Conservation (phyloP, 2,888 invertebrate species). For the Colostygia pectinataria region DNA sequence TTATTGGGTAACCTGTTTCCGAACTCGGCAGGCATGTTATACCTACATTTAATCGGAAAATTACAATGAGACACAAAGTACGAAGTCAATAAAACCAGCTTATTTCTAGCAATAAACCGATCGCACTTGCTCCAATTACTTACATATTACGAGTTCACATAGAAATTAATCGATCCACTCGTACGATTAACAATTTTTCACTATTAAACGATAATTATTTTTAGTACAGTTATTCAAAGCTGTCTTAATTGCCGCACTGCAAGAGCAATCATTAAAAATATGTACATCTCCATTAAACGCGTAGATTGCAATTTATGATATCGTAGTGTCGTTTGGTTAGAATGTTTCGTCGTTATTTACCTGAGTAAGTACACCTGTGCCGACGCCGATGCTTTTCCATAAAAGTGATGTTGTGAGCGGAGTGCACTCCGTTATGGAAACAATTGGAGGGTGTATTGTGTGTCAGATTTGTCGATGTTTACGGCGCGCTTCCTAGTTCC, state of each 20-base stretch:
- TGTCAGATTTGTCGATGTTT: slow-evolving; percentile 66
- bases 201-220: slow-evolving; percentile 23
- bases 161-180: slow-evolving; percentile 26
- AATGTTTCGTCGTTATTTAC: slow-evolving; percentile 26
- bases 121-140: slow-evolving; percentile 20
- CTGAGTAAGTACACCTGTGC: slow-evolving; percentile 15
- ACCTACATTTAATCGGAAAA: slow-evolving; percentile 44
- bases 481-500: slow-evolving; percentile 68
- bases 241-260: slow-evolving; percentile 29
- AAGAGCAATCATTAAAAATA: slow-evolving; percentile 20
- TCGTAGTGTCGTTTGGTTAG: slow-evolving; percentile 26
- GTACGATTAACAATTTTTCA: slow-evolving; percentile 27
- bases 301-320: slow-evolving; percentile 32
- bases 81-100: slow-evolving; percentile 14
- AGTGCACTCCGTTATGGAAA: slow-evolving; percentile 53
- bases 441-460: slow-evolving; percentile 56
- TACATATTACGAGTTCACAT: slow-evolving; percentile 19
- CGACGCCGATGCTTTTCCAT: slow-evolving; percentile 31
- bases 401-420: slow-evolving; percentile 37
- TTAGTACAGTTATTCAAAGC: slow-evolving; percentile 25
- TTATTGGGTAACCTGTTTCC: slow-evolving; percentile 76
- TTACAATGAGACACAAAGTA: slow-evolving; percentile 45
- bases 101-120: slow-evolving; percentile 25
- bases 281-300: slow-evolving; percentile 28
- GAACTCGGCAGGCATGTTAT: slow-evolving; percentile 61